Conservation (phyloP, 2,797 vertebrate species). For the Hydrolagus colliei region DNA sequence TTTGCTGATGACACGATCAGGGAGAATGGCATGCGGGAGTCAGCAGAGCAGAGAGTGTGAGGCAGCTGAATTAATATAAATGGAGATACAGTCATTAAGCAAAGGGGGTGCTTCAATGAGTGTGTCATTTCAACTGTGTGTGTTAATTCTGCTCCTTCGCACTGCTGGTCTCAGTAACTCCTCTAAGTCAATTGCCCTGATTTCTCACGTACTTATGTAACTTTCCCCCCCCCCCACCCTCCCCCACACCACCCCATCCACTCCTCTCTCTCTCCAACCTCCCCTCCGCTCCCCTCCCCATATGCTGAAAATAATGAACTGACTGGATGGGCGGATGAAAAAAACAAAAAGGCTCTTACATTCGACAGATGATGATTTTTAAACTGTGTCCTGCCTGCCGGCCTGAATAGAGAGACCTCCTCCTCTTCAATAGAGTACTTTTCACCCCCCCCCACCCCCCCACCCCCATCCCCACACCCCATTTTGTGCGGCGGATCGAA, state of each 20-base stretch:
- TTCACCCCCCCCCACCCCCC: too few species aligned
- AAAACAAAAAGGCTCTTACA: not conserved
- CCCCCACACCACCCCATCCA: too few species aligned
- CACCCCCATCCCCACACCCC: too few species aligned
- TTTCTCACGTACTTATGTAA: not conserved
- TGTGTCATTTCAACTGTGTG: constrained; percentile 14
- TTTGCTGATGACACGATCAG: constrained; percentile 6
- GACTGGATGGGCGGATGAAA: not conserved
- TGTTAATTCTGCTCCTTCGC: constrained; percentile 26
- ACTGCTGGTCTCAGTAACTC: constrained; percentile 14
- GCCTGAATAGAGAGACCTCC: not conserved
- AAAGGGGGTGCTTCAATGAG: constrained; percentile 20
- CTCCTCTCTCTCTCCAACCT: too few species aligned
- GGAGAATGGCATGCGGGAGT: constrained; percentile 5
- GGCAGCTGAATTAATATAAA: constrained; percentile 31
- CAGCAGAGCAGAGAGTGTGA: not conserved
- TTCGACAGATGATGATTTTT: not conserved
- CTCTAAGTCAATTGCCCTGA: constrained; percentile 22
- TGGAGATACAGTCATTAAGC: constrained; percentile 27
- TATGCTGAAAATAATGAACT: not conserved
- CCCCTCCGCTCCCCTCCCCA: not conserved
- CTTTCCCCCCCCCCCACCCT: too few species aligned
- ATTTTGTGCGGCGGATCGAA: too few species aligned
- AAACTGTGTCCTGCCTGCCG: not conserved
- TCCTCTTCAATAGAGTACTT: too few species aligned